Base-by-base conservation (phyloP, 2,113 vertebrate species). In the Ailuropoda melanoleuca region DNA sequence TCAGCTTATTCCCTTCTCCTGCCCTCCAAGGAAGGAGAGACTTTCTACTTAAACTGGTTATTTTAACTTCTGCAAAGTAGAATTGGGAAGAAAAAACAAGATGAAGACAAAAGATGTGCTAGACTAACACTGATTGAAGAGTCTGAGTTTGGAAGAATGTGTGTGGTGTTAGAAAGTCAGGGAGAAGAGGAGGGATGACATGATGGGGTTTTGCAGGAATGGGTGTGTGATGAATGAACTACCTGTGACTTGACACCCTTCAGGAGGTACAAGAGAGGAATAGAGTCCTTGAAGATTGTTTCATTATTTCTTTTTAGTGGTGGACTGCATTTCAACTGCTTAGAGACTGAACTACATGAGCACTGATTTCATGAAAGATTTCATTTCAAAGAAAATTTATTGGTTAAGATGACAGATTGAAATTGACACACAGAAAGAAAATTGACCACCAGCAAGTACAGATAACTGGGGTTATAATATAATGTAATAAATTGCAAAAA, bases 181-280 rank as follows among this genome's bases (percentile, higher is more conserved):
- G 15, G 7, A 55, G 34, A 8, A n/a, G n/a, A 60, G 26, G 29
- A 64, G 26, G 12, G 31, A 31, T 26, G 18, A n/a, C 8, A 10
- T 23, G 9, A 87, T 26, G 39, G 6, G 0, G 2, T 46, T 1
- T 64, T 83, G 2, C 14, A 8, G 23, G 12, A 53, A 55, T 1
- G 12, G 1, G 24, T 14, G 9, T 37, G 18, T 39, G 39, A 50
- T 26, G 23, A 55, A 18, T 37, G 64, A 48, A 39, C 9, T 24
- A 21, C 31, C 58, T 39, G 23, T 6, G 9, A n/a, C 29, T 50
- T 23, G 29, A 82, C 15, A 37, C 18, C 6, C 14, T 85, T 10
- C 50, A 17, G 37, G 77, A 66, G 19, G 23, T 13, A 2, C 31
- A 43, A 18, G 23, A 5, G 21, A 56, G 12, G 43, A 64, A 18